Conservation (phyloP, 2,113 vertebrate species). For the Plecotus auritus region DNA sequence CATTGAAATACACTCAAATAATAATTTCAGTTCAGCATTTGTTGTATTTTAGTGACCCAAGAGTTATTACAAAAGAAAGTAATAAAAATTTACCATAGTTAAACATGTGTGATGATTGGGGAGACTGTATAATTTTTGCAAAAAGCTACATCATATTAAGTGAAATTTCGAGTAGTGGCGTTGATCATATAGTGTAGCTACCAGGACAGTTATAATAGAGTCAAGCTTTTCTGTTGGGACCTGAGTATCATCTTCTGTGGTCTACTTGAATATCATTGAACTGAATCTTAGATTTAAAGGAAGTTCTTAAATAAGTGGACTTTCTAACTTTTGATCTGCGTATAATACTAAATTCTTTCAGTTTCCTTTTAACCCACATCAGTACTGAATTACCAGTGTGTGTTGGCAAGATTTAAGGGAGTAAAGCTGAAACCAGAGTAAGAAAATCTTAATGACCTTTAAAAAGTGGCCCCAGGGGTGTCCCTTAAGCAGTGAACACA, state of each 20-base stretch:
- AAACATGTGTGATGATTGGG: background rate
- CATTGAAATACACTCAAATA: background rate
- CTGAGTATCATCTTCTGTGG: background rate
- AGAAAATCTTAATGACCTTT: conserved; percentile 79
- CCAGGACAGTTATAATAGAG: background rate
- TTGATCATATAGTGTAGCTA: background rate
- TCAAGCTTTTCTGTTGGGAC: background rate
- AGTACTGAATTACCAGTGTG: conserved; percentile 58
- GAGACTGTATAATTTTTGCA: background rate
- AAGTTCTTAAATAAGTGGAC: background rate
- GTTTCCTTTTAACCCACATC: conserved; percentile 62
- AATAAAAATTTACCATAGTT: background rate
- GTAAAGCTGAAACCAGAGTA: conserved; percentile 76
- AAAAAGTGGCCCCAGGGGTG: conserved; percentile 72
- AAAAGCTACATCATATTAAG: background rate
- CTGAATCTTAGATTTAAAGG: background rate
- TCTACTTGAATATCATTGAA: conserved; percentile 21
- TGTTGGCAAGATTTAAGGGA: conserved; percentile 65
- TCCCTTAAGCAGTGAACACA: conserved; percentile 78
- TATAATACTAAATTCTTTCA: conserved; percentile 18
- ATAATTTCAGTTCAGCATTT: background rate
- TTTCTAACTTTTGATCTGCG: background rate
- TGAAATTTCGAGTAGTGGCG: background rate
- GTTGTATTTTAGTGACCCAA: background rate
- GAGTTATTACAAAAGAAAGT: background rate